Evolutionary conservation across 1,140 invertebrate genomes (phyloP).

Genomic region (Colletes gigas): DNA sequence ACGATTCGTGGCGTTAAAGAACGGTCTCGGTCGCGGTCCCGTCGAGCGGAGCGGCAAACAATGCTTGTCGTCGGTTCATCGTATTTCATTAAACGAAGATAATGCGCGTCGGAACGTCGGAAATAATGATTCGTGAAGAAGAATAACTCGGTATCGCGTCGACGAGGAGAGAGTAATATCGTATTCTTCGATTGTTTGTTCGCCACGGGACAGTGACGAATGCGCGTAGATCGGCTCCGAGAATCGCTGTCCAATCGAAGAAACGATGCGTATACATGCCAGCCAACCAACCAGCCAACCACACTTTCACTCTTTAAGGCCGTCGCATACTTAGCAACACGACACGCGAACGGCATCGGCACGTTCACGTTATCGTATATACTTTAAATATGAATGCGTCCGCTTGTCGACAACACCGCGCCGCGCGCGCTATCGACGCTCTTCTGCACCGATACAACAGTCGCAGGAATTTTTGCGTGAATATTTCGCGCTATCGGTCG

Average conservation of each 20-base stretch:
- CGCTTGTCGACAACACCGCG: no score
- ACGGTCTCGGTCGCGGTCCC: neutral
- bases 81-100: conserved; percentile 17
- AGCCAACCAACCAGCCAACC: no score
- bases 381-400: no score
- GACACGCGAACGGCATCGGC: no score
- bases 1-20: conserved; percentile 24
- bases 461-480: no score
- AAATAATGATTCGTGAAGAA: conserved; percentile 3
- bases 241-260: neutral
- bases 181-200: neutral
- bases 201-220: neutral
- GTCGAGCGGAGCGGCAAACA: conserved; percentile 3
- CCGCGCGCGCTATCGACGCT: no score
- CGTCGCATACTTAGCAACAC: no score
- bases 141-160: conserved; percentile 4
- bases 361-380: no score
- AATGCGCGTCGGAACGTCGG: neutral
- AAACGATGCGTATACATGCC: neutral
- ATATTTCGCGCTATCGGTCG: no score
- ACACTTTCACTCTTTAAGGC: no score
- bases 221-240: neutral
- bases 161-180: neutral
- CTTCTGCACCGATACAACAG: no score
- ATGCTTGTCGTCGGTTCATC: conserved; percentile 4